phyloP scores from a whole-genome alignment of 2,113 vertebrate genomes.

The Solenodon paradoxus region DNA sequence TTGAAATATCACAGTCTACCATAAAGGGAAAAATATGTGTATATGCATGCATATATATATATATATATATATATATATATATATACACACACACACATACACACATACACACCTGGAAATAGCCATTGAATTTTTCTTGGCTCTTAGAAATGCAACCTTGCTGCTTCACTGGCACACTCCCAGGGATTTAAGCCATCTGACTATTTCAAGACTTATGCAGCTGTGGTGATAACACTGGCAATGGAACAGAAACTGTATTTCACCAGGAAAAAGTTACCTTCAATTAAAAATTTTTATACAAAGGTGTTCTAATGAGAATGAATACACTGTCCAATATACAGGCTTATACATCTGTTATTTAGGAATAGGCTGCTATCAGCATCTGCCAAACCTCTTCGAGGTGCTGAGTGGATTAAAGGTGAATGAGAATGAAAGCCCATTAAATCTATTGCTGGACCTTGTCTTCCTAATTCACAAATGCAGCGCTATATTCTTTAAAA shows the following conservation, averaged over 20 bases:
- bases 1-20: background rate
- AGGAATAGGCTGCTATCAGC: background rate
- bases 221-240: constrained; percentile 32
- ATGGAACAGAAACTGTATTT: constrained; percentile 25
- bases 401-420: background rate
- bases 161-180: background rate
- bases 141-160: background rate
- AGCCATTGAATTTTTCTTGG: background rate
- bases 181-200: background rate
- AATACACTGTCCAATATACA: background rate
- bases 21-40: background rate
- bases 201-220: background rate
- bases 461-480: constrained; percentile 4
- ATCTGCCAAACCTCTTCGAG: background rate
- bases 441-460: background rate
- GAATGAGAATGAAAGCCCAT: background rate
- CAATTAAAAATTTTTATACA: background rate
- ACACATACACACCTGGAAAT: background rate
- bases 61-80: background rate
- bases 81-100: background rate
- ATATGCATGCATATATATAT: background rate
- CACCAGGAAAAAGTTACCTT: background rate
- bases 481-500: background rate
- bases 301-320: constrained; percentile 23
- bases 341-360: background rate